These are phyloP conservation scores for Clivina fossor DNA, from an alignment of 2,888 invertebrate genomes.

Conservation along the genomic window DNA sequence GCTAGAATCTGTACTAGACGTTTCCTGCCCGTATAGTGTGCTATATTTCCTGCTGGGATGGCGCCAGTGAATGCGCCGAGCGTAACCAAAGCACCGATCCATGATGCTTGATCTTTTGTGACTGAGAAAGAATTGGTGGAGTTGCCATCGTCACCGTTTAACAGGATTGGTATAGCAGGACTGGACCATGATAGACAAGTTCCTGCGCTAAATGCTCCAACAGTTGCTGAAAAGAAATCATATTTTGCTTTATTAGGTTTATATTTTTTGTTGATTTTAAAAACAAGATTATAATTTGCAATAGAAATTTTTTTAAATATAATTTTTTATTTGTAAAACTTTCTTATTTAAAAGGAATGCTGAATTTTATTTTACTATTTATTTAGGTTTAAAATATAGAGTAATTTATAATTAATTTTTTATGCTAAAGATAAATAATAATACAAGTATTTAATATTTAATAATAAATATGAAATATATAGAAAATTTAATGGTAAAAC, in stretches of 20 bases:
- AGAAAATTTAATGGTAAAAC: too few relatives aligned
- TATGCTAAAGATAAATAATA: too few relatives aligned
- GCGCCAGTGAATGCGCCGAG: conserved; percentile 60
- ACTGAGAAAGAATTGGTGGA: conserved; percentile 39
- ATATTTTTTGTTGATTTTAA: too few relatives aligned
- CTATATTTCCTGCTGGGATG: conserved; percentile 59
- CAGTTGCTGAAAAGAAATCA: conserved; percentile 55
- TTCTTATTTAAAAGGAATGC: too few relatives aligned
- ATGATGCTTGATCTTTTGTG: conserved; percentile 53
- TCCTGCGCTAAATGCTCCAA: conserved; percentile 61
- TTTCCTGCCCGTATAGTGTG: conserved; percentile 60
- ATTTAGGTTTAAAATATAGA: too few relatives aligned
- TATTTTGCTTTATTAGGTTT: background rate
- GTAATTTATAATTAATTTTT: too few relatives aligned
- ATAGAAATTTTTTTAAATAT: too few relatives aligned
- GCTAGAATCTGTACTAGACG: conserved; percentile 58
- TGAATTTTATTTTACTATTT: too few relatives aligned
- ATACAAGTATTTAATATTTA: too few relatives aligned
- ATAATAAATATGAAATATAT: too few relatives aligned
- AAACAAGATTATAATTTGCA: too few relatives aligned
- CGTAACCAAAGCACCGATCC: conserved; percentile 60
- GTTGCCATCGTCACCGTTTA: conserved; percentile 31
- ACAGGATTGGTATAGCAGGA: conserved; percentile 56
- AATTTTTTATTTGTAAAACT: too few relatives aligned
- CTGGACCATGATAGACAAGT: conserved; percentile 63